Conservation (phyloP, 2,797 vertebrate species). For the Echiichthys vipera region DNA sequence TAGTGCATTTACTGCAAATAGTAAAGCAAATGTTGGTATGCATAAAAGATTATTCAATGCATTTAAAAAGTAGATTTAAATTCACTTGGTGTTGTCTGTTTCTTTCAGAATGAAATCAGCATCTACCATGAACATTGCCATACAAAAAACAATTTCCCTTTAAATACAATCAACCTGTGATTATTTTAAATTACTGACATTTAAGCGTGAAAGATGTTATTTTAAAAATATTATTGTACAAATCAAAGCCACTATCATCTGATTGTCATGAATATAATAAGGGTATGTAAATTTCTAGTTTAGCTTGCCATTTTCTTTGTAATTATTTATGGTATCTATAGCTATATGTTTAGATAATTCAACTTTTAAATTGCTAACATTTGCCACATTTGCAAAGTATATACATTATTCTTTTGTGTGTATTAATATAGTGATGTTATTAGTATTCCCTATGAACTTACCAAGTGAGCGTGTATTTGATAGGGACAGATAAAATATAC, state of each 20-base stretch:
- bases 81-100: neutral
- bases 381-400: neutral
- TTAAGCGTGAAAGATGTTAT: neutral
- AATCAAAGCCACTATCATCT: too few relatives aligned
- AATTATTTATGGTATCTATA: too few relatives aligned
- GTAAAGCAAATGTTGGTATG: neutral
- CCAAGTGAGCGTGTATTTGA: too few relatives aligned
- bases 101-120: neutral
- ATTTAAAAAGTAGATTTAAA: neutral
- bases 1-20: neutral
- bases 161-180: neutral
- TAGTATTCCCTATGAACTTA: too few relatives aligned
- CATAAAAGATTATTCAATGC: neutral
- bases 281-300: too few relatives aligned
- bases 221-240: neutral
- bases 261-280: too few relatives aligned
- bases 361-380: neutral
- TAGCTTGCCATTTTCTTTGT: too few relatives aligned
- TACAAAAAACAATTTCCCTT: neutral
- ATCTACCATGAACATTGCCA: neutral
- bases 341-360: neutral
- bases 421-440: neutral
- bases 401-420: neutral
- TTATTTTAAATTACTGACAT: neutral
- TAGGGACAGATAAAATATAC: too few relatives aligned